Base-by-base conservation (phyloP, 2,797 vertebrate genomes). In the Crocidura indochinensis region DNA sequence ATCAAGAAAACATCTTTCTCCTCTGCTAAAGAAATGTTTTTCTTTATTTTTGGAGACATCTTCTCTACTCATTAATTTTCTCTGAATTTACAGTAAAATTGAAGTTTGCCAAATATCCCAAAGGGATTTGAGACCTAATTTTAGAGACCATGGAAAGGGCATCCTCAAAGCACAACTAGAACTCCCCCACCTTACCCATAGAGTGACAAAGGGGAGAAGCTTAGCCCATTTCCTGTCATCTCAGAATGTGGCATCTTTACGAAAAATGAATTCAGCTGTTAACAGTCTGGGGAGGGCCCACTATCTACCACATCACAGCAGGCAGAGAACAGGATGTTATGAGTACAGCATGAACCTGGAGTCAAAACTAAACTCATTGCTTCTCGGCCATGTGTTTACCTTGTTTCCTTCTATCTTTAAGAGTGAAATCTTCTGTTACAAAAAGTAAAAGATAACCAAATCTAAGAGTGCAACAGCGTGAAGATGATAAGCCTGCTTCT, bases 271-370 rank as follows among this genome's bases (percentile, higher is more conserved):
- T 49, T 91, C 67, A 67, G 88, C 85, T 88, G 79, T 65, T 78
- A 53, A 82, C 89, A 91, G 87, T 27, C 65, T 27, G 38, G 49
- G 73, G 76, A 19, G 74, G 81, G n/a, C 69, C 72, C 0, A 91
- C 87, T 95, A 73, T n/a, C 38, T 38, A 96, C 97, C 95, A 95
- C 96, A 97, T 93, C 96, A 67, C 47, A 29, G 68, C 62, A 86
- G n/a, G 74, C 44, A 77, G 91, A 88, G 69, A 20, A 95, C 96
- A 97, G 97, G 97, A 98, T 98, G 98, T 97, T 97, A 94, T 97
- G 90, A 96, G 96, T 65, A 97, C 96, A 95, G 20, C 1, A 24
- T 2, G 94, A 97, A 96, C 96, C 91, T 96, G 95, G 83, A 96
- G 92, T 91, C 95, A 96, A 89, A 86, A 97, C 97, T 93, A 77